Conservation (phyloP, 2,113 vertebrate genomes). For the Rhinopithecus roxellana region DNA sequence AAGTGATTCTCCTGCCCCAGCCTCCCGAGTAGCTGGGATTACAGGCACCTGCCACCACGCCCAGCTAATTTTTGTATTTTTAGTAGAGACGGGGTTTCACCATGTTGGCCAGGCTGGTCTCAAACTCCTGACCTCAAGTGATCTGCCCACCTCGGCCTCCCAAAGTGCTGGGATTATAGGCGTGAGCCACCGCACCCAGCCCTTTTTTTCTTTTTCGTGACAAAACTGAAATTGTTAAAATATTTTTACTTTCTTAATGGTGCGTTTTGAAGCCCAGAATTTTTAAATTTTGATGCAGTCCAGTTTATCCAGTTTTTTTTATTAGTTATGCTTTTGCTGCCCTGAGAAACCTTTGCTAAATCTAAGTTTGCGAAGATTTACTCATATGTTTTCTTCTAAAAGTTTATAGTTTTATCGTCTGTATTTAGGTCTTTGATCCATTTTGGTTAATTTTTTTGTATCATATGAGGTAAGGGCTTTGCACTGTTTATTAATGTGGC, state of each 20-base stretch:
- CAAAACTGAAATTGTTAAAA: too few relatives aligned
- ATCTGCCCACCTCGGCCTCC: too few relatives aligned
- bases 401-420: neutral
- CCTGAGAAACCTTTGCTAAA: neutral
- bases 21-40: too few relatives aligned
- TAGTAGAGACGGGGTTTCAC: too few relatives aligned
- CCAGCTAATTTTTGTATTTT: too few relatives aligned
- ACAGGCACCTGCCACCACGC: too few relatives aligned
- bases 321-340: neutral
- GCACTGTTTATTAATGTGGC: neutral
- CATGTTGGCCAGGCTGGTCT: too few relatives aligned
- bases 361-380: neutral
- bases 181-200: too few relatives aligned
- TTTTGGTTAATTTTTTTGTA: neutral
- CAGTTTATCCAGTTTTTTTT: neutral
- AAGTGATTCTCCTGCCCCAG: too few relatives aligned
- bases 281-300: neutral
- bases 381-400: neutral
- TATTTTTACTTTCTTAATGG: neutral
- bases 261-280: neutral
- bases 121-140: too few relatives aligned
- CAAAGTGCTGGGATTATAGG: too few relatives aligned
- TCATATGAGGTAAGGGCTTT: neutral
- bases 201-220: too few relatives aligned
- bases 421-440: neutral